Evolutionary conservation across 1,140 invertebrate genomes (phyloP).

Genomic region (Dreissena polymorpha): DNA sequence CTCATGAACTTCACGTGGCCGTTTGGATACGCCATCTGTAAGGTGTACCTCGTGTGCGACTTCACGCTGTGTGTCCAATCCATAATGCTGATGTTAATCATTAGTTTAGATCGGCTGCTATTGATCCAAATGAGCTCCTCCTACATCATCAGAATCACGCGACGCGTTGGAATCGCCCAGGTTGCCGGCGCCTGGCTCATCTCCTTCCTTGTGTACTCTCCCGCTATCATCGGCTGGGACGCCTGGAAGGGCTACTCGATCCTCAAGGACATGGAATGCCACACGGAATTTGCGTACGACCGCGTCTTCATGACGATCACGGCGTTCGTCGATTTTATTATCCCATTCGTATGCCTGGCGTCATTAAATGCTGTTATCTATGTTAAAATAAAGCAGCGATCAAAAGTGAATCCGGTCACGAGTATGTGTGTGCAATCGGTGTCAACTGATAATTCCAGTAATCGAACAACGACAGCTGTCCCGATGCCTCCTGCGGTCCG

Average conservation of each 20-base stretch:
- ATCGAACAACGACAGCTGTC: slow-evolving; percentile 1
- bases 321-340: slow-evolving; percentile 63
- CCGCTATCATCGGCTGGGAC: slow-evolving; percentile 69
- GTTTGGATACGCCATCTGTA: slow-evolving; percentile 64
- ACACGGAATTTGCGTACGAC: slow-evolving; percentile 63
- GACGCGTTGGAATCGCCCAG: slow-evolving; percentile 39
- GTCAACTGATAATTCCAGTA: not conserved
- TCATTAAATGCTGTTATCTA: slow-evolving; percentile 59
- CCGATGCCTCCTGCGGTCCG: not conserved
- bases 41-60: slow-evolving; percentile 64
- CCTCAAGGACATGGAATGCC: slow-evolving; percentile 54
- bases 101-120: slow-evolving; percentile 64
- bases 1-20: slow-evolving; percentile 55
- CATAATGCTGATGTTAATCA: slow-evolving; percentile 61
- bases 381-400: slow-evolving; percentile 22
- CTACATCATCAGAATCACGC: slow-evolving; percentile 55
- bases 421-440: not conserved
- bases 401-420: slow-evolving; percentile 1
- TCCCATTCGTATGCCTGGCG: slow-evolving; percentile 53
- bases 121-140: slow-evolving; percentile 55
- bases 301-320: slow-evolving; percentile 54
- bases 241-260: slow-evolving; percentile 56
- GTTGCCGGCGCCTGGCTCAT: slow-evolving; percentile 60
- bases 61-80: slow-evolving; percentile 64
- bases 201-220: slow-evolving; percentile 61